phyloP scores from a whole-genome alignment of 2,797 vertebrate species.

The Pelobates cultripes region DNA sequence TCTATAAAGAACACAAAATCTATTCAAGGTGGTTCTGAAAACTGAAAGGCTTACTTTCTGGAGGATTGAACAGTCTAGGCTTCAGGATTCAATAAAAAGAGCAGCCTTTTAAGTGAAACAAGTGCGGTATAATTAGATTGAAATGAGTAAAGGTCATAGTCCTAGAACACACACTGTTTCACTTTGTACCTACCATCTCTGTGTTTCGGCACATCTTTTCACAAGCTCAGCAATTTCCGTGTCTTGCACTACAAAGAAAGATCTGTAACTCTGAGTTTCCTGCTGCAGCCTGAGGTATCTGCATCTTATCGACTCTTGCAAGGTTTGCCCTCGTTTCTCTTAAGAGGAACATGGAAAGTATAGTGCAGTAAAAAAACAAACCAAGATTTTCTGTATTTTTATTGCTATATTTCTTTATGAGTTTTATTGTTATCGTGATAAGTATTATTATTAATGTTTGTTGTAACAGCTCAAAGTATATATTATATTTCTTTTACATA shows the following conservation, averaged over 20 bases:
- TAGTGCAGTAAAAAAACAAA: background rate
- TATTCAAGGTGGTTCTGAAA: slow-evolving; percentile 18
- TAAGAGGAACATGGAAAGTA: background rate
- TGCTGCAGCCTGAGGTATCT: slow-evolving; percentile 19
- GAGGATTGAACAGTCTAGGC: slow-evolving; percentile 14
- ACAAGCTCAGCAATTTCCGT: slow-evolving; percentile 42
- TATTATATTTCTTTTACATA: too few relatives aligned
- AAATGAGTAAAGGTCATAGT: slow-evolving; percentile 51
- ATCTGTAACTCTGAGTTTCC: slow-evolving; percentile 27
- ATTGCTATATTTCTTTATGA: too few relatives aligned
- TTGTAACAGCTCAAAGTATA: too few relatives aligned
- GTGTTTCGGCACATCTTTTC: slow-evolving; percentile 34
- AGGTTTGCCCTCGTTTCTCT: slow-evolving; percentile 13
- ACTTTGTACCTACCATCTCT: slow-evolving; percentile 22
- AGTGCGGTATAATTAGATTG: slow-evolving; percentile 51
- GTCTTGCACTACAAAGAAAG: slow-evolving; percentile 39
- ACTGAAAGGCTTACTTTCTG: slow-evolving; percentile 16
- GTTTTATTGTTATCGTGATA: too few relatives aligned
- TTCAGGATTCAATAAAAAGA: slow-evolving; percentile 18
- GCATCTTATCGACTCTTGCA: slow-evolving; percentile 32
- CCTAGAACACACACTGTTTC: slow-evolving; percentile 29
- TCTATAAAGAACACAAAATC: background rate
- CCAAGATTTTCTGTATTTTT: too few relatives aligned
- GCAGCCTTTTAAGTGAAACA: slow-evolving; percentile 50
- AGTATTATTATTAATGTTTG: too few relatives aligned